A percentile compares a stretch with the other conserved stretches of the same genome.
phyloP scores from a whole-genome alignment of 1,140 invertebrate genomes.

The Caenorhabditis elegans region DNA sequence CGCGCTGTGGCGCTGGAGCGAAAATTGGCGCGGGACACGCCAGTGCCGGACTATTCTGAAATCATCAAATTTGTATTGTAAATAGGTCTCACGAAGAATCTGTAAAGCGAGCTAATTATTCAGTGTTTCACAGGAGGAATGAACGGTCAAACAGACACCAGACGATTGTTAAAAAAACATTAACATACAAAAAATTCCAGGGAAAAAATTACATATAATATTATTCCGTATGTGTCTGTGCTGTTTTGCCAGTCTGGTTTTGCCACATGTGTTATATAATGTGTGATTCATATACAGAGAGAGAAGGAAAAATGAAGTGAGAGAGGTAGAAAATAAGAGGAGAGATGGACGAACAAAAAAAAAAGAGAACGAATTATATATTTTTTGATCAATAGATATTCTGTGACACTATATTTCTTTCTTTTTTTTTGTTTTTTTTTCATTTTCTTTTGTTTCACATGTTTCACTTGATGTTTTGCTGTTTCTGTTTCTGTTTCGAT shows the following conservation, averaged over 20 bases:
- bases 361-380: constrained; percentile 16
- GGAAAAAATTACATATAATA: too few relatives aligned
- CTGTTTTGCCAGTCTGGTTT: constrained; percentile 27
- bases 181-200: too few relatives aligned
- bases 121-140: too few relatives aligned
- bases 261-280: constrained; percentile 6
- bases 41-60: constrained; percentile 42
- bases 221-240: constrained; percentile 2
- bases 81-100: too few relatives aligned
- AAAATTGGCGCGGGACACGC: constrained; percentile 39
- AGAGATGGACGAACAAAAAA: neutral
- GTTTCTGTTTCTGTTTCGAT: neutral
- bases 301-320: neutral
- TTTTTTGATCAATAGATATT: neutral
- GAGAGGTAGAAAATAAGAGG: neutral
- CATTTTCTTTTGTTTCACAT: neutral
- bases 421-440: neutral
- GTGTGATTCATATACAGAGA: constrained; percentile 7
- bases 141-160: too few relatives aligned
- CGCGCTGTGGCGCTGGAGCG: constrained; percentile 31
- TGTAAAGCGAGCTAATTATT: too few relatives aligned
- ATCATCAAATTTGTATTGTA: neutral
- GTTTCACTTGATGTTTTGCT: neutral
- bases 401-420: neutral
- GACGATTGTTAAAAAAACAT: too few relatives aligned